Evolutionary conservation across 2,888 invertebrate genomes (phyloP), one percentile per base, ranked within the genome.

Genomic region (Deroplatys truncata): DNA sequence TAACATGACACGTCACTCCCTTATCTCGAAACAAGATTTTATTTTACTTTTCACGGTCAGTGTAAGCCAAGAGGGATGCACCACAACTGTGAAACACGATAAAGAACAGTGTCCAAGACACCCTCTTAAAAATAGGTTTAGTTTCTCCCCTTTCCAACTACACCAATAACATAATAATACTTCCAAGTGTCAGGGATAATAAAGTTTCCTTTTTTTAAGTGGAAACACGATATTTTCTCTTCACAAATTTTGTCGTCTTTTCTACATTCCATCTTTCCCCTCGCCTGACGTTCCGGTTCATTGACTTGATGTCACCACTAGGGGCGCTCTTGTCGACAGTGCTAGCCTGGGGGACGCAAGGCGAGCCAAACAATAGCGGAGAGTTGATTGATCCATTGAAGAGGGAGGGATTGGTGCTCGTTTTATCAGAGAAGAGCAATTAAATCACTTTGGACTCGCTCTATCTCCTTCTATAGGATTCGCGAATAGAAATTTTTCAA

Each of bases 141-240:
- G 85, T 31, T 43, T 43, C 82, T n/a, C 31, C 31, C 84, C 29
- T 31, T 84, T 87, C 83, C 82, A 72, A 7, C 25, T 20, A 72
- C 82, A 31, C 83, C 82, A 72, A 72, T 72, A 72, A 72, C 82
- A 31, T 87, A 83, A 87, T 83, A 87, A 87, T 31, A 87, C 83
- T 87, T 87, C 83, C 87, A 83, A 87, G 87, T 87, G 87, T 87
- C 87, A 35, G 82, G 83, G 87, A n/a, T 83, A 87, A 87, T 87
- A 87, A 87, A 87, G 82, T 82, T 87, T 87, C 87, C 56, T 72
- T 72, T 72, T n/a, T 72, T 72, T 72, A 87, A 83, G 82, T 82
- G 31, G 87, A 83, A 87, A 87, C 87, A 43, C n/a, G 87, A 87
- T 83, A 87, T 83, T 87, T 87, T 83, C 56, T 72, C 82, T 87